Evolutionary conservation across 2,113 vertebrate species (phyloP).

Genomic region (Boleophthalmus pectinirostris): DNA sequence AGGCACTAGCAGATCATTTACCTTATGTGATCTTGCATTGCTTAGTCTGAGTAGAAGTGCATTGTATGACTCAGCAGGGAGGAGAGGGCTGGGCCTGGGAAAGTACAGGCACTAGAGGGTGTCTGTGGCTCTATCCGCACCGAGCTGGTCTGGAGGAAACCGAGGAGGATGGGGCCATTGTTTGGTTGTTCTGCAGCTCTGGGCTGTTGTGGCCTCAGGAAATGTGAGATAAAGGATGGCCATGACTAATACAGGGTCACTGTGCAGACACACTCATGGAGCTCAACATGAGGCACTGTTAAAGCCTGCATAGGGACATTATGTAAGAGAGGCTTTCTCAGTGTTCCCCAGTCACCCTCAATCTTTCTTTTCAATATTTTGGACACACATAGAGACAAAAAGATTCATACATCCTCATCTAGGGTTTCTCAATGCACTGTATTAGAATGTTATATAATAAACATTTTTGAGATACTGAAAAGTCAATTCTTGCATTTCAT

Average conservation of each 20-base stretch:
- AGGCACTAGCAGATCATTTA: not conserved
- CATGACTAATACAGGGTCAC: constrained; percentile 66
- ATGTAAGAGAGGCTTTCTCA: constrained; percentile 59
- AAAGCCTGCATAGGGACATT: constrained; percentile 27
- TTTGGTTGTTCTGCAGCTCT: constrained; percentile 62
- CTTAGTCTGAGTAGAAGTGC: constrained; percentile 1
- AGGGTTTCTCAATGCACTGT: constrained; percentile 28
- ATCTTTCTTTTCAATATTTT: constrained; percentile 41
- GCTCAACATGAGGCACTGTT: constrained; percentile 36
- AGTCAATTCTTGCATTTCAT: not conserved
- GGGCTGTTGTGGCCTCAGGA: constrained; percentile 66
- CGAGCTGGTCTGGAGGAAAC: constrained; percentile 64
- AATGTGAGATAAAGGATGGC: constrained; percentile 68
- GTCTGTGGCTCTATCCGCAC: constrained; percentile 20
- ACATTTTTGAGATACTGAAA: no score
- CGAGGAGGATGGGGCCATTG: constrained; percentile 72
- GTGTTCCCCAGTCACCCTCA: constrained; percentile 43
- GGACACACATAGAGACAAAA: not conserved
- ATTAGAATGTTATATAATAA: constrained; percentile 11
- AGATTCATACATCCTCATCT: constrained; percentile 22
- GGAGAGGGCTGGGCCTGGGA: constrained; percentile 43
- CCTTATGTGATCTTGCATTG: not conserved
- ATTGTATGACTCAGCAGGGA: constrained; percentile 44
- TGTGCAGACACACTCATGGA: constrained; percentile 38
- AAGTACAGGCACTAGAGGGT: constrained; percentile 34